Base-by-base conservation (phyloP, 2,888 invertebrate genomes). In the Hyles lineata region DNA sequence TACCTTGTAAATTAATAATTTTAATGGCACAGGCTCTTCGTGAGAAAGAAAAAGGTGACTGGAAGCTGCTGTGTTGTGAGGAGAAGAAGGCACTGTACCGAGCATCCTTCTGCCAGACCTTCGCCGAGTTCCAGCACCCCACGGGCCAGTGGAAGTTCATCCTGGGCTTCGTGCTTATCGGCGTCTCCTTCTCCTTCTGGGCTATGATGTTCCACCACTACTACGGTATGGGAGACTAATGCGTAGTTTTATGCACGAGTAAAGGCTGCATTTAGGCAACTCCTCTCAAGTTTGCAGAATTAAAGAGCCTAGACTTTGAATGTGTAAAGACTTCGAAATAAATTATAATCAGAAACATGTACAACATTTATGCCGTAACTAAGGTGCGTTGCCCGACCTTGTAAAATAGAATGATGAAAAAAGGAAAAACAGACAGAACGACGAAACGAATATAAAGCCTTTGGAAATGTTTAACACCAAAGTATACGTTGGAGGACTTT, bases 81-180 rank as follows among this genome's bases (percentile, higher is more conserved):
- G 99, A 99, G 81, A 99, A 99, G 94, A 99, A 99, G 92, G 95
- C 95, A 0, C 90, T 99, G 63, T 99, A 99, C 94, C 96, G 99
- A 72, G 96, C 98, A 3, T 98, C 98, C 75, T 99, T 98, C 92
- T 97, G 99, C 85, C 98, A 98, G 89, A 99, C 99, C 6, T 98
- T 97, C 87, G 92, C 97, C 0, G 99, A 99, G 95, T 96, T 99
- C 89, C 93, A 96, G 74, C 97, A 97, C 0, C 97, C 97, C 4
- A 96, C 96, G 19, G 98, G 98, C 21, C 96, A 96, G 82, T 98
- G 98, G 98, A 99, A 98, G 90, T 88, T 93, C 11, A 83, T 96
- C 0, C 0, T 97, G 0, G 98, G 97, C 77, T 88, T 95, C 91
- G 74, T 94, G 84, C 78, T 94, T 78, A 59, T 94, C 86, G 8